phyloP scores from a whole-genome alignment of 2,113 vertebrate genomes.

The Muntiacus reevesi region DNA sequence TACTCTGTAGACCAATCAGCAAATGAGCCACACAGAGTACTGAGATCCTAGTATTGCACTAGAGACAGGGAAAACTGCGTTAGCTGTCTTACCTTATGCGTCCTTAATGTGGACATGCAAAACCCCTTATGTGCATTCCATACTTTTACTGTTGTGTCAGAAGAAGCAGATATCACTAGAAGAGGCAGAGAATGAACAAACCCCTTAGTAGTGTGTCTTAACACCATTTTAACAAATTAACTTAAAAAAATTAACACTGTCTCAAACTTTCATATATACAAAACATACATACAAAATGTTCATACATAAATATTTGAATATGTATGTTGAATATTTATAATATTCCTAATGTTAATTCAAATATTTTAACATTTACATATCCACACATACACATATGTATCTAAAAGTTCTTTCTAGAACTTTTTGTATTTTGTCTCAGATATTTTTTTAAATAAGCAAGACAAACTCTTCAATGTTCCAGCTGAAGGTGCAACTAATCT shows the following conservation, averaged over 20 bases:
- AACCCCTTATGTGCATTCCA: constrained; percentile 99
- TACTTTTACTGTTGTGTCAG: constrained; percentile 98
- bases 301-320: neutral
- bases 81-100: constrained; percentile 89
- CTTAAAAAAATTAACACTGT: neutral
- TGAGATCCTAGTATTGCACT: neutral
- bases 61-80: neutral
- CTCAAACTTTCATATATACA: neutral
- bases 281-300: neutral
- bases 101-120: constrained; percentile 99
- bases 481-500: neutral
- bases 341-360: neutral
- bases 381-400: neutral
- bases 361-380: neutral
- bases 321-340: neutral
- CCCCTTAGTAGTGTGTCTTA: neutral
- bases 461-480: neutral
- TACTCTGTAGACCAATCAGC: neutral
- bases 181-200: constrained; percentile 57
- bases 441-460: neutral
- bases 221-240: neutral
- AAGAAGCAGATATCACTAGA: constrained; percentile 97
- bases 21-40: neutral
- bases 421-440: neutral
- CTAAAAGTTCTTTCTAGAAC: neutral